These are phyloP conservation scores for Petrophora chlorosata DNA, from an alignment of 2,888 invertebrate genomes.

Conservation along the genomic window DNA sequence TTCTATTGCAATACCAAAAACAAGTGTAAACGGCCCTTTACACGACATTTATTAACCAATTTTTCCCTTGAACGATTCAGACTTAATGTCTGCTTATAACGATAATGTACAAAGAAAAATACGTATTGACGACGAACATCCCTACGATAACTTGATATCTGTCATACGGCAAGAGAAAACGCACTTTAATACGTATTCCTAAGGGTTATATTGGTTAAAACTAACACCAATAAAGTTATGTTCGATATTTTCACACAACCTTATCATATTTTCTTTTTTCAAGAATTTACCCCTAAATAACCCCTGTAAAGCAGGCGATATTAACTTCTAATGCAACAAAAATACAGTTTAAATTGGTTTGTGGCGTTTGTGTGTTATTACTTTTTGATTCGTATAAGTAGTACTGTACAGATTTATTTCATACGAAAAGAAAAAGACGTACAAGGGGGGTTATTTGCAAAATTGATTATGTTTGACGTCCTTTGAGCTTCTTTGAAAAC, in stretches of 20 bases:
- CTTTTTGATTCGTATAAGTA: conserved; percentile 34
- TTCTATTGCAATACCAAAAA: too few species aligned
- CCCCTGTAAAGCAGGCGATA: conserved; percentile 6
- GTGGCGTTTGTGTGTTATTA: conserved; percentile 12
- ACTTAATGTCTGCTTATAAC: conserved; percentile 73
- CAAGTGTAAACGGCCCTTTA: conserved; percentile 41
- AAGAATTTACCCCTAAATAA: background rate
- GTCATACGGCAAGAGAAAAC: conserved; percentile 24
- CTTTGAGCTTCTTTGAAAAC: conserved; percentile 68
- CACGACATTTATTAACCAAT: conserved; percentile 76
- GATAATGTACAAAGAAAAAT: conserved; percentile 72
- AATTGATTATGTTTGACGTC: conserved; percentile 80
- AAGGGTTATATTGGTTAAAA: background rate
- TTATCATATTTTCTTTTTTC: conserved; percentile 63
- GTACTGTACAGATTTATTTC: conserved; percentile 71
- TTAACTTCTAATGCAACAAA: fast-evolving
- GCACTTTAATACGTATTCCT: conserved; percentile 5
- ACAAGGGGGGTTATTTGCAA: conserved; percentile 69
- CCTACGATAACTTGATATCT: conserved; percentile 43
- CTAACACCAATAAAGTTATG: conserved; percentile 60
- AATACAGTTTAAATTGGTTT: conserved; percentile 27
- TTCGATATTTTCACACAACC: conserved; percentile 75
- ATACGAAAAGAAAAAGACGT: conserved; percentile 67
- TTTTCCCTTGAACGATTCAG: conserved; percentile 76
- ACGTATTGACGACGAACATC: conserved; percentile 65